Evolutionary conservation across 2,113 vertebrate species (phyloP).

Genomic region (Illadopsis cleaveri): DNA sequence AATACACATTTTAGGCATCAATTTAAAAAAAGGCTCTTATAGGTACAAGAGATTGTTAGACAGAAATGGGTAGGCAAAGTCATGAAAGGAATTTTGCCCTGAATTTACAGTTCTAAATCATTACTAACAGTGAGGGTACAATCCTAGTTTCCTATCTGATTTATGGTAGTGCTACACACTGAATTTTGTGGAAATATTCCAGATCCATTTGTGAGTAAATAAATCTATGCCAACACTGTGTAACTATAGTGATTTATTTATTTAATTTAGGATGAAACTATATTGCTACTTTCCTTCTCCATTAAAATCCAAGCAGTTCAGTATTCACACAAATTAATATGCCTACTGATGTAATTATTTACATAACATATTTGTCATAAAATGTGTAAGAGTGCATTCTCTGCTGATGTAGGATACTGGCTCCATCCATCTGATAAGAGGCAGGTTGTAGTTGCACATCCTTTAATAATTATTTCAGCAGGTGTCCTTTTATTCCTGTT

Average conservation of each 20-base stretch:
- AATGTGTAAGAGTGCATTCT: background rate
- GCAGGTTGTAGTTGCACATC: background rate
- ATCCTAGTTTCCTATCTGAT: background rate
- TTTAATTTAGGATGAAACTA: background rate
- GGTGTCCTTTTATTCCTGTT: conserved; percentile 28
- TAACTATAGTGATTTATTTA: background rate
- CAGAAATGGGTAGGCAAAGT: background rate
- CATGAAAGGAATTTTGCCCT: background rate
- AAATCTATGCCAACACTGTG: background rate
- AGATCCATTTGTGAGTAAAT: background rate
- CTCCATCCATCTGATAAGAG: background rate
- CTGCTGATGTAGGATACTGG: background rate
- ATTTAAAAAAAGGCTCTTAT: background rate
- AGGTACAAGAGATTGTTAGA: background rate
- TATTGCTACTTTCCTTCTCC: background rate
- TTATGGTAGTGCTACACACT: background rate
- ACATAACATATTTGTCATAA: background rate
- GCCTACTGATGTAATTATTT: background rate
- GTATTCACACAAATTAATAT: background rate
- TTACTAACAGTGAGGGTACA: background rate
- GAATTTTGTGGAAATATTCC: background rate
- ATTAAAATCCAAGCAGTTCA: background rate
- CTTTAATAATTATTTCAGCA: conserved; percentile 49
- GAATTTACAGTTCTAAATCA: background rate
- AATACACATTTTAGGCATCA: background rate